Conservation (phyloP, 2,888 invertebrate genomes). For the Philaethria dido region DNA sequence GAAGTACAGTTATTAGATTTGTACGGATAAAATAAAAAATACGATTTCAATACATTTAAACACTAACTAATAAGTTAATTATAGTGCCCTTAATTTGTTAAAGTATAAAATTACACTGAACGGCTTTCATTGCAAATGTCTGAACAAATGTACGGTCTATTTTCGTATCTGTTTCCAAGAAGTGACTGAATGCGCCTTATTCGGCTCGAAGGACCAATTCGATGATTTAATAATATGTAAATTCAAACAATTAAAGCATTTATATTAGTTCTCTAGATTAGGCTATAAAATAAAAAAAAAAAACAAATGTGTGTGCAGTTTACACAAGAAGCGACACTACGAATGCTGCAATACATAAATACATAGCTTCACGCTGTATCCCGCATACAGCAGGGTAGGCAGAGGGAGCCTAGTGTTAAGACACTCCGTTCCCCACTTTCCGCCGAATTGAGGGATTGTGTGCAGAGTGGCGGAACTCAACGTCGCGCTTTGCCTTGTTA, state of each 20-base stretch:
- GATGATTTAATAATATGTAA: conserved; percentile 14
- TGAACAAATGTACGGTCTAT: conserved; percentile 38
- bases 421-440: no score
- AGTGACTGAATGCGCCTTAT: conserved; percentile 36
- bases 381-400: no score
- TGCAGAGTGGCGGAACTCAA: no score
- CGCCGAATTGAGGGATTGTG: no score
- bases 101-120: conserved; percentile 29
- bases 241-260: not conserved
- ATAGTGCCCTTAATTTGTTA: conserved; percentile 26
- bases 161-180: conserved; percentile 39
- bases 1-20: not conserved
- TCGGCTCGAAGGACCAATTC: conserved; percentile 25
- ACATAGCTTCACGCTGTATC: no score
- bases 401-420: no score
- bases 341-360: no score
- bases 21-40: not conserved
- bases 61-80: conserved; percentile 21
- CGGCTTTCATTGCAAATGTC: conserved; percentile 34
- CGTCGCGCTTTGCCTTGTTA: no score
- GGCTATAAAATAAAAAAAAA: not conserved
- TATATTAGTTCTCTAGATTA: not conserved
- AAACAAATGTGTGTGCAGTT: no score
- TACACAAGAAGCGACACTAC: no score
- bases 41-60: not conserved